phyloP scores from a whole-genome alignment of 2,113 vertebrate genomes.

The Anguilla rostrata region DNA sequence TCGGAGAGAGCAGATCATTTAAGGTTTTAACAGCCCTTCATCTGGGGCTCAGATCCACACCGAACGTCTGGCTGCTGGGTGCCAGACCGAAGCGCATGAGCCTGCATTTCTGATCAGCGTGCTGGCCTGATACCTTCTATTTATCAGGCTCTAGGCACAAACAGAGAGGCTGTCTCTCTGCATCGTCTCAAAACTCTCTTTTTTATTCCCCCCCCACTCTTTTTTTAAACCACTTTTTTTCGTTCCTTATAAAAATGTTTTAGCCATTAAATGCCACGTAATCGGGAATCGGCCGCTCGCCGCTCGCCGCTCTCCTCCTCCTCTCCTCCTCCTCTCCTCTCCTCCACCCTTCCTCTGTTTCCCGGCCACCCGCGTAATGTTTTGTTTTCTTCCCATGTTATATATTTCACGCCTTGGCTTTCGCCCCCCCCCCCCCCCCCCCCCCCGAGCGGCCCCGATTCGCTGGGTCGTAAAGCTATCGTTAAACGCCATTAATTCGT shows the following conservation, averaged over 20 bases:
- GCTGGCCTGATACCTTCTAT: not conserved
- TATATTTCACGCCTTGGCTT: conserved; percentile 57
- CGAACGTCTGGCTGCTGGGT: too few species aligned
- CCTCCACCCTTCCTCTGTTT: conserved; percentile 31
- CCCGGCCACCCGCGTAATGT: conserved; percentile 40
- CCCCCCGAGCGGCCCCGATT: conserved; percentile 43
- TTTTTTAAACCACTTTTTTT: conserved; percentile 20
- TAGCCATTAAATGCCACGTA: conserved; percentile 37
- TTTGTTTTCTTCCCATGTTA: conserved; percentile 44
- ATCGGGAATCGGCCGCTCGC: conserved; percentile 27
- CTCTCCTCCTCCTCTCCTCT: not conserved
- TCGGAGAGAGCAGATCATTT: too few species aligned
- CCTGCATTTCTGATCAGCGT: not conserved
- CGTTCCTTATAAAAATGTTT: conserved; percentile 37
- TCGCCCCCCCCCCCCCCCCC: conserved; percentile 36
- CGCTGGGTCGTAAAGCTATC: conserved; percentile 70
- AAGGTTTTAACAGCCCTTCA: not conserved
- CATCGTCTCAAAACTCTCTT: not conserved
- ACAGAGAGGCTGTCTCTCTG: not conserved
- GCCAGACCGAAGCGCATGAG: not conserved
- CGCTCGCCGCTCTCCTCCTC: conserved; percentile 38
- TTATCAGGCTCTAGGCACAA: not conserved
- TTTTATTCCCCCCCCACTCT: not conserved
- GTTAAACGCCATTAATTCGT: conserved; percentile 69
- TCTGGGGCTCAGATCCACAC: not conserved